Evolutionary conservation across 2,888 invertebrate genomes (phyloP), one percentile per base, ranked within the genome.

Genomic region (Plutella xylostella): DNA sequence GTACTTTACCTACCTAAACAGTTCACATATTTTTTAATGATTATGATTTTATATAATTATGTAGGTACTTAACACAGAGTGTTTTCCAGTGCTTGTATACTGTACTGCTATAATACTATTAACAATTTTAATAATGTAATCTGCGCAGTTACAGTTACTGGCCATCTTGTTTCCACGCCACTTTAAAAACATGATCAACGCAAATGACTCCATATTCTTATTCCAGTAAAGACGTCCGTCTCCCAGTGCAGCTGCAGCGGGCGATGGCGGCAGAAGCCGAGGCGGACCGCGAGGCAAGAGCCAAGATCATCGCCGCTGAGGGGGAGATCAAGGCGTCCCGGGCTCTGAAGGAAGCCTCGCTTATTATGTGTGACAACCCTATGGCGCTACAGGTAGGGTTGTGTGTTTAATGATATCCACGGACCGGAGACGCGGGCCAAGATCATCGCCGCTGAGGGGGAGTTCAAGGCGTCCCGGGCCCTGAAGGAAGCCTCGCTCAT

Each of bases 401-500:
- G n/a, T n/a, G n/a, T n/a, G n/a, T n/a, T n/a, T n/a, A n/a, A n/a
- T n/a, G n/a, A n/a, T n/a, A n/a, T n/a, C n/a, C n/a, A n/a, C 0
- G 85, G 88, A 35, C 72, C 89, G 20, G 90, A 89, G 60, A 89
- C 90, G n/a, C 65, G 89, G 37, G 89, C 89, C 6, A 90, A 91
- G 74, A 88, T 90, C 43, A 85, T 91, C 45, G 89, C 90, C 0
- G 90, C 90, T 0, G 89, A 90, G 58, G 94, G 94, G 50, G 94
- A 95, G 74, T 92, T 93, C 78, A 91, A 90, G 63, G 94, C 95
- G 1, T 93, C 94, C 0, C 87, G 90, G 53, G 93, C 94, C 4
- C 79, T 96, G 39, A 92, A 90, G 68, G 94, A 95, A 76, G 95
- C 95, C 6, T 91, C 94, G 2, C 91, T 95, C 59, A 92, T 95